These are phyloP conservation scores for Cryptophagus acutangulus DNA, from an alignment of 2,888 invertebrate species.

Conservation along the genomic window DNA sequence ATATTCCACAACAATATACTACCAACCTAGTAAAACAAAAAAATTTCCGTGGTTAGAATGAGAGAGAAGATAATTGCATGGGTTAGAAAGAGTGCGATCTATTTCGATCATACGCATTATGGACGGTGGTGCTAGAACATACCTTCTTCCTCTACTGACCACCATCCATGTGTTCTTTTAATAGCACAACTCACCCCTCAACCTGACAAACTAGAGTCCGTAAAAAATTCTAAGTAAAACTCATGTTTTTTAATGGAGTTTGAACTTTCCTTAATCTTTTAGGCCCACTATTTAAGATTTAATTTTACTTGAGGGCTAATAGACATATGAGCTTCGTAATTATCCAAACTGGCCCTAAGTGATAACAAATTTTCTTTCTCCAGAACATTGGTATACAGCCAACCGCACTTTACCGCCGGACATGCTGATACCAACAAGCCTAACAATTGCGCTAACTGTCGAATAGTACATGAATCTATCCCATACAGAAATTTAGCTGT, in stretches of 20 bases:
- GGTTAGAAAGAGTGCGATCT: no score
- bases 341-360: neutral
- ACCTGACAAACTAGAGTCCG: neutral
- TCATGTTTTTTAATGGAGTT: neutral
- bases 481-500: neutral
- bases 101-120: no score
- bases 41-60: no score
- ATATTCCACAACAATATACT: no score
- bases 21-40: no score
- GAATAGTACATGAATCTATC: neutral
- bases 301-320: neutral
- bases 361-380: neutral
- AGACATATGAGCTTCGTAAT: neutral
- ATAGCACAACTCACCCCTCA: neutral
- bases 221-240: neutral
- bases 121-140: no score
- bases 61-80: no score
- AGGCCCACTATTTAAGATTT: neutral
- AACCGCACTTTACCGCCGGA: neutral
- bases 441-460: neutral
- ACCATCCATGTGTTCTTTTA: neutral
- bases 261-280: neutral
- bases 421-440: neutral
- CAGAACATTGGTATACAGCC: neutral
- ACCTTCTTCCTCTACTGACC: no score